A percentile compares a stretch with the other conserved stretches of the same genome.
Evolutionary conservation across 2,888 invertebrate genomes (phyloP).

Genomic region (Synergus laeviventris): DNA sequence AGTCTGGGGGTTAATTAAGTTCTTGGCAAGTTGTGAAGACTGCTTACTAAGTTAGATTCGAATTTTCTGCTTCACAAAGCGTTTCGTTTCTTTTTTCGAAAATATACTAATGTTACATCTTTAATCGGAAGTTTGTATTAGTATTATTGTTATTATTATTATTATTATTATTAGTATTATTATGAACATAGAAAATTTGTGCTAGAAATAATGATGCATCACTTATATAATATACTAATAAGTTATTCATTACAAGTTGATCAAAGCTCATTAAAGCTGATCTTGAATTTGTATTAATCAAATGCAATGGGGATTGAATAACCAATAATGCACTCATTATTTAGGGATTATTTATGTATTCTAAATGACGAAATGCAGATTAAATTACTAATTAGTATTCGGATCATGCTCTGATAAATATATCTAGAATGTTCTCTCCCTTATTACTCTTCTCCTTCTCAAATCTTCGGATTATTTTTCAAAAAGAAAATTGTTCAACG

Average conservation of each 20-base stretch:
- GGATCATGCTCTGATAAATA: too few species aligned
- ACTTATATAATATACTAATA: background rate
- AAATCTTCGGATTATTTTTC: background rate
- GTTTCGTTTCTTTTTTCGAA: background rate
- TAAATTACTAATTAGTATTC: background rate
- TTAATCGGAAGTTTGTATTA: background rate
- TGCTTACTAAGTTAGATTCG: background rate
- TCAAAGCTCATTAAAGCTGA: background rate
- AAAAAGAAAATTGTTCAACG: background rate
- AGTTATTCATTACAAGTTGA: background rate
- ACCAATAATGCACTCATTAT: background rate
- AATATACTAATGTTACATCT: background rate
- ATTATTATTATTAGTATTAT: background rate
- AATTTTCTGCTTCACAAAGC: background rate
- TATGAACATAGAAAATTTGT: background rate
- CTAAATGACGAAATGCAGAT: background rate
- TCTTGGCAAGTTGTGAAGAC: background rate
- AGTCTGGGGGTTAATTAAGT: background rate
- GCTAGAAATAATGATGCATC: too few species aligned
- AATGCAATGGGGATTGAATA: slow-evolving; percentile 6
- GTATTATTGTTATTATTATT: background rate
- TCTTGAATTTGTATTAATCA: background rate
- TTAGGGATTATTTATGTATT: background rate
- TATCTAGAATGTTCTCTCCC: background rate
- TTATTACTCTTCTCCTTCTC: background rate